Conservation (phyloP, 2,797 vertebrate genomes). For the Pagetopsis macropterus region DNA sequence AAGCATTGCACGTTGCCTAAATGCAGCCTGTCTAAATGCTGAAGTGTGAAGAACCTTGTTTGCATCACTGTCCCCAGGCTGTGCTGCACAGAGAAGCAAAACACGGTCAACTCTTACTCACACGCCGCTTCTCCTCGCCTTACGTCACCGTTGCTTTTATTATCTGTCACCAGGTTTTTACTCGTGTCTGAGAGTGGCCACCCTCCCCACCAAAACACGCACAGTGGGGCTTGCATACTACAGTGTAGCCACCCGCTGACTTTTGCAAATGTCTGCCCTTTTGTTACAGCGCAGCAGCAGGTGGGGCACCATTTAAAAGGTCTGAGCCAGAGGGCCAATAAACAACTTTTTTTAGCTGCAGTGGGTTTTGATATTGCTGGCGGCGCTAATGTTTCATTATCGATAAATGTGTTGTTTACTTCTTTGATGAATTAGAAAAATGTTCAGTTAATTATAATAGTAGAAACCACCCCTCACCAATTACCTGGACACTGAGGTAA, state of each 20-base stretch:
- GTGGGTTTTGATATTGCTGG: slow-evolving; percentile 1
- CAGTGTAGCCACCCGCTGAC: slow-evolving; percentile 39
- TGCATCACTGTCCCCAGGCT: slow-evolving; percentile 36
- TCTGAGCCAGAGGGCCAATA: slow-evolving; percentile 45
- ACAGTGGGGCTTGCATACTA: slow-evolving; percentile 32
- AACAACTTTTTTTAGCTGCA: slow-evolving; percentile 35
- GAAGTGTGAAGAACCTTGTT: slow-evolving; percentile 38
- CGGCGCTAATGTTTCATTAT: neutral
- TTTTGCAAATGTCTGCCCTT: slow-evolving; percentile 25
- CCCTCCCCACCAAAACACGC: slow-evolving; percentile 54
- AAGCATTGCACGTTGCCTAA: slow-evolving; percentile 52
- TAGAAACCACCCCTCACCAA: neutral
- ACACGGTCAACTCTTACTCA: slow-evolving; percentile 14
- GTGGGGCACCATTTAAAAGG: slow-evolving; percentile 37
- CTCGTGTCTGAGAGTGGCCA: slow-evolving; percentile 50
- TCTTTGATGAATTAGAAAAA: too few relatives aligned
- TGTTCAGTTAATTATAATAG: too few relatives aligned
- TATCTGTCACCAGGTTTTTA: slow-evolving; percentile 34
- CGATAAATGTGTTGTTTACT: neutral
- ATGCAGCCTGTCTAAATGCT: slow-evolving; percentile 31
- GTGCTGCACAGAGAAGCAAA: slow-evolving; percentile 23
- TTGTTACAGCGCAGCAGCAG: slow-evolving; percentile 42
- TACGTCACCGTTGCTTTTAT: slow-evolving; percentile 29
- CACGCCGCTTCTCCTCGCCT: slow-evolving; percentile 34
- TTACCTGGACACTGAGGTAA: neutral